Evolutionary conservation across 2,113 vertebrate species (phyloP).

Genomic region (Candoia aspera): DNA sequence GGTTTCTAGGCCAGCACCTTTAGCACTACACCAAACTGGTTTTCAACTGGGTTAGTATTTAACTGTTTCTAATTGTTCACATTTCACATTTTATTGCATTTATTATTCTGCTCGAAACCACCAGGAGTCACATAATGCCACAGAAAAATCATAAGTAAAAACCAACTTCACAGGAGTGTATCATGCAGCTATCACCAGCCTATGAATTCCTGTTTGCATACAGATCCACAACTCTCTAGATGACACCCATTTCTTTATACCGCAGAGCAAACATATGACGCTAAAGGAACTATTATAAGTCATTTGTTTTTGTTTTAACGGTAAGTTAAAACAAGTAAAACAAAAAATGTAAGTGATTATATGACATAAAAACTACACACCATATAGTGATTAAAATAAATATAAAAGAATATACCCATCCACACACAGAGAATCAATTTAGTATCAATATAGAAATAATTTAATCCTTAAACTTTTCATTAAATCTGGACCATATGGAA

Average conservation of each 20-base stretch:
- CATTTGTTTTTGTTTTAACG: background rate
- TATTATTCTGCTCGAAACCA: background rate
- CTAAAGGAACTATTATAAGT: background rate
- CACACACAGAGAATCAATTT: background rate
- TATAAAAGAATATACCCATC: background rate
- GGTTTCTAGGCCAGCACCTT: background rate
- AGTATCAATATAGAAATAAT: background rate
- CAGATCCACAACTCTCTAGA: background rate
- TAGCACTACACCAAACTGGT: background rate
- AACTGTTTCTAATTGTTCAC: background rate
- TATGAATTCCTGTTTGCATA: background rate
- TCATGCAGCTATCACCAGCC: background rate
- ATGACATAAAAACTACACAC: background rate
- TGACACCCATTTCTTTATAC: background rate
- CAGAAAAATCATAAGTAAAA: background rate
- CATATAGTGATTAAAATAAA: background rate
- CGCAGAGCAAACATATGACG: background rate
- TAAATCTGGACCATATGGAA: background rate
- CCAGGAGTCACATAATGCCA: background rate
- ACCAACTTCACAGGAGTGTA: background rate
- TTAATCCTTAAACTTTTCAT: background rate
- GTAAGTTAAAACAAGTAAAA: background rate
- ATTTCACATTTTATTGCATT: background rate
- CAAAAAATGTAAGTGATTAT: background rate
- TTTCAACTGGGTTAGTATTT: background rate